Evolutionary conservation across 1,140 invertebrate genomes (phyloP), one percentile per base, ranked within the genome.

Genomic region (Drosophila gunungcola): DNA sequence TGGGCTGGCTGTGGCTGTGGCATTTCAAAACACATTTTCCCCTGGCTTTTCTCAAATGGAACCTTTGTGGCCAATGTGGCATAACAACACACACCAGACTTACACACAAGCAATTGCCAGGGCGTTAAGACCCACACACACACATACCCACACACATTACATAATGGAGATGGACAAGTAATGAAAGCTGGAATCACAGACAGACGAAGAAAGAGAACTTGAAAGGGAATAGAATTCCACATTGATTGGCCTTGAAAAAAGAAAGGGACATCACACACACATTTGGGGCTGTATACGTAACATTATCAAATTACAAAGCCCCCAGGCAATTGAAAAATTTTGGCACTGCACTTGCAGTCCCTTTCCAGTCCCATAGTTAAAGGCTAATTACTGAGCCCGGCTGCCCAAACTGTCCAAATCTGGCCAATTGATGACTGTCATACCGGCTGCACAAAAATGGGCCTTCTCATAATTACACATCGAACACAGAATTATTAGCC

Each of bases 221-320:
- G 53, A 64, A 74, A 68, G 46, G 49, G 58, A 45, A 46, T 65
- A 25, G 64, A 46, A 70, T 74, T 64, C 27, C 58, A 38, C 36
- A 62, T 80, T 82, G 78, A 78, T 83, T 83, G 69, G 60, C 80
- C 70, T 75, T 72, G 74, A 69, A 70, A 61, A 58, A 46, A 38
- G 5, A 32, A 29, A 27, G 10, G 4, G 16, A 45, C 4, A 11
- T 3, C 16, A 21, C 16, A 11, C 43, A 48, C 27, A 9, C 48
- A 34, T 34, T 36, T n/a, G 27, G 16, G 7, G 3, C 29, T 13
- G n/a, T 9, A 36, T 13, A 9, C 11, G 32, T 36, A 11, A 2
- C 10, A 21, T 25, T 46, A 57, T 34, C 41, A 45, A 45, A 57
- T 57, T 45, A 57, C 41, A 45, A 45, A 46, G 25, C 25, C 29